Evolutionary conservation across 2,888 invertebrate genomes (phyloP), one percentile per base, ranked within the genome.

Genomic region (Ectobius pallidus): DNA sequence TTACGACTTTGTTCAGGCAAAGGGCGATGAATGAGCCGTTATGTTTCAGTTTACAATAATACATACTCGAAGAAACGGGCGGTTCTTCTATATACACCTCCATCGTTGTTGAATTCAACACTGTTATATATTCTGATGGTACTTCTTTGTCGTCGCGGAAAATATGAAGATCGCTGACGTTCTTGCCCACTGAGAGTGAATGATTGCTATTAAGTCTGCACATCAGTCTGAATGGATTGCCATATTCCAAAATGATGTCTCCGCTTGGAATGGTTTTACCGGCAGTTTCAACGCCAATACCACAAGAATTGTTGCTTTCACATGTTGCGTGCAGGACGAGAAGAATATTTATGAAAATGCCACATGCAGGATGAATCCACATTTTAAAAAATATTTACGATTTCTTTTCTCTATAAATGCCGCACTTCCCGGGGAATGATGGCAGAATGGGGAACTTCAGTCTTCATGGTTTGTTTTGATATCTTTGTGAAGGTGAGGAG

Each of bases 81-180:
- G 88, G 88, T 74, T 86, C 82, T 73, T 85, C 82, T 14, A 89
- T 84, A 77, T 84, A 85, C 74, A 91, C 80, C 77, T 84, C 84
- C 75, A 90, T 87, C 11, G 90, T 88, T 2, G 91, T 90, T 22
- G 84, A 83, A 79, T 92, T 92, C 34, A 91, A 77, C 70, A 87
- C 83, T 61, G 83, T 84, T 20, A 88, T 84, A 74, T 81, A 84
- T 77, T 85, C 82, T 4, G 78, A 75, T 30, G 84, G 82, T 74
- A 87, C 79, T 52, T 76, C 75, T 44, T 81, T 79, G n/a, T 80
- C 77, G 72, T 83, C 82, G 65, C 82, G 82, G 77, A 80, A 81
- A 78, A 88, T 88, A 62, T 81, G 80, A 61, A 89, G 81, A 77
- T 84, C 78, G 75, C 85, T 84, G 14, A 87, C 80, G 80, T 89